These are phyloP conservation scores for Mechanitis messenoides DNA, from an alignment of 2,888 invertebrate genomes.

Conservation along the genomic window DNA sequence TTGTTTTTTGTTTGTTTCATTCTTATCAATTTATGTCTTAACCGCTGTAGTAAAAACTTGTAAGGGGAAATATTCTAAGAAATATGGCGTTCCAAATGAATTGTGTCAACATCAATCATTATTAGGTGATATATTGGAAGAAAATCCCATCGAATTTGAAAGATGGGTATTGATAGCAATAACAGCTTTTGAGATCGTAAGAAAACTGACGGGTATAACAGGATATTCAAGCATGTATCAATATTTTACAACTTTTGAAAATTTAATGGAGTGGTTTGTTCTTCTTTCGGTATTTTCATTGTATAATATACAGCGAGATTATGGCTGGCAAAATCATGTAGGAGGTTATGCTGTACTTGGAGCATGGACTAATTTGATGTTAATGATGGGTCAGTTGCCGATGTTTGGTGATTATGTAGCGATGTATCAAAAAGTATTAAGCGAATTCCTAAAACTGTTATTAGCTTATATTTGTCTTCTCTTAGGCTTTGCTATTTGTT, in stretches of 20 bases:
- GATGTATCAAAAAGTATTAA: conserved; percentile 91
- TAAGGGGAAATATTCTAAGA: conserved; percentile 67
- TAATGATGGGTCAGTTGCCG: conserved; percentile 92
- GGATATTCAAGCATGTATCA: conserved; percentile 87
- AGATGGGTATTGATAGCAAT: conserved; percentile 87
- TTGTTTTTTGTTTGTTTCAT: conserved; percentile 86
- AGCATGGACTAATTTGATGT: conserved; percentile 91
- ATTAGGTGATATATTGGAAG: conserved; percentile 82
- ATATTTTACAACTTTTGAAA: conserved; percentile 88
- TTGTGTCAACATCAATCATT: conserved; percentile 85
- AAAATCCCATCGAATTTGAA: conserved; percentile 87
- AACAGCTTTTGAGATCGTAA: conserved; percentile 84
- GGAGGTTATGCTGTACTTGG: conserved; percentile 90
- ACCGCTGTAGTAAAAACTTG: conserved; percentile 85
- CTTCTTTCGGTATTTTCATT: conserved; percentile 88
- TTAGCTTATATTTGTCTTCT: conserved; percentile 88
- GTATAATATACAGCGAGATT: conserved; percentile 85
- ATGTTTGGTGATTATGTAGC: conserved; percentile 93
- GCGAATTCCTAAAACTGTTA: conserved; percentile 88
- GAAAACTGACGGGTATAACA: conserved; percentile 87
- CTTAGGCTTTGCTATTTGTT: conserved; percentile 90
- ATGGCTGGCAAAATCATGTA: conserved; percentile 90
- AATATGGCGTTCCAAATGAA: conserved; percentile 79
- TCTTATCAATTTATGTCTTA: conserved; percentile 86
- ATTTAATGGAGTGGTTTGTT: conserved; percentile 91